Percentiles rank a stretch among this genome's conserved stretches.
These are phyloP conservation scores for Furcula furcula DNA, from an alignment of 2,888 invertebrate genomes.

Conservation along the genomic window DNA sequence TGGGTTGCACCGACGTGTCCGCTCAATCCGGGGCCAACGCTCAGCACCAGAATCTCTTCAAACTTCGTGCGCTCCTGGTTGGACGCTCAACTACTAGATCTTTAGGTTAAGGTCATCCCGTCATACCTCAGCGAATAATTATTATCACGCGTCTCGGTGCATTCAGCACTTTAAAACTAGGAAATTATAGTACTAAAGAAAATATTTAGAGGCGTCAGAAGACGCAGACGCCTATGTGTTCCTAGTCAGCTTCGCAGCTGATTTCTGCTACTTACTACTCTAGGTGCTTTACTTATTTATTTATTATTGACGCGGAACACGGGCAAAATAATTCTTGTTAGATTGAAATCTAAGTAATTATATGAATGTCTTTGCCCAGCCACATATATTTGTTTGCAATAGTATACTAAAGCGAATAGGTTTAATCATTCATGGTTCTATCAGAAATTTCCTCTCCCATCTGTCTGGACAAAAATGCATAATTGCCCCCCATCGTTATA, in stretches of 20 bases:
- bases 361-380: too few relatives aligned
- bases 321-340: too few relatives aligned
- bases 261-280: slow-evolving; percentile 32
- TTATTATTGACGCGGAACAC: too few relatives aligned
- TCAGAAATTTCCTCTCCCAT: too few relatives aligned
- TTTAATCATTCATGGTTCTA: too few relatives aligned
- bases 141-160: neutral
- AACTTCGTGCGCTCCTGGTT: slow-evolving; percentile 48
- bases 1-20: slow-evolving; percentile 48
- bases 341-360: too few relatives aligned
- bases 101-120: slow-evolving; percentile 18
- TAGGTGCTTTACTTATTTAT: too few relatives aligned
- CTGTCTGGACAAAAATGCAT: too few relatives aligned
- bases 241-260: slow-evolving; percentile 28
- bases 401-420: too few relatives aligned
- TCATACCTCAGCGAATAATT: slow-evolving; percentile 1
- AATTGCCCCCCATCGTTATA: too few relatives aligned
- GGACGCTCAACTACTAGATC: slow-evolving; percentile 20
- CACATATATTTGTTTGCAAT: too few relatives aligned
- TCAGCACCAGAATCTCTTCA: slow-evolving; percentile 54
- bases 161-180: slow-evolving; percentile 27
- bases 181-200: slow-evolving; percentile 20
- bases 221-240: slow-evolving; percentile 8
- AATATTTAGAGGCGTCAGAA: too few relatives aligned
- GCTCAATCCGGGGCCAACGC: slow-evolving; percentile 39